A percentile compares a stretch with the other conserved stretches of the same genome.
phyloP scores from a whole-genome alignment of 1,140 invertebrate genomes.

The Chironomus striatipennis region DNA sequence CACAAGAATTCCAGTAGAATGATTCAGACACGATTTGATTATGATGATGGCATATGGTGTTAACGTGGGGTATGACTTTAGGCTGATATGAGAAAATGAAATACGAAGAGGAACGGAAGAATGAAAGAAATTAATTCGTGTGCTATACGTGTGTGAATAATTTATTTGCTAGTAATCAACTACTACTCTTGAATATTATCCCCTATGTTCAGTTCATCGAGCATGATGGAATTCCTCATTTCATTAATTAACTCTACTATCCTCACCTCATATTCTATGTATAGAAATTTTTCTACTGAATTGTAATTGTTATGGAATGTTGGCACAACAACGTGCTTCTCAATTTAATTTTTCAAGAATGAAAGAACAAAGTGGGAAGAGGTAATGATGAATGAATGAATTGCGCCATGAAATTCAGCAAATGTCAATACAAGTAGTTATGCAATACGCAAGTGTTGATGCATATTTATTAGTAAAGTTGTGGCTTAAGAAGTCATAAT shows the following conservation, averaged over 20 bases:
- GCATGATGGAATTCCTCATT: slow-evolving; percentile 5
- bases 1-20: slow-evolving; percentile 1
- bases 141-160: slow-evolving; percentile 1
- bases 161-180: background rate
- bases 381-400: no score
- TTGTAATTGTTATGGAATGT: no score
- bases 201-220: background rate
- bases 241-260: background rate
- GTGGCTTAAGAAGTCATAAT: no score
- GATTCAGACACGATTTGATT: background rate
- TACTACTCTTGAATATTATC: background rate
- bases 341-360: no score
- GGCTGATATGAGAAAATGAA: slow-evolving; percentile 12
- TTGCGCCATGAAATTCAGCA: no score
- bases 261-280: no score
- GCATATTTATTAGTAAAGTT: no score
- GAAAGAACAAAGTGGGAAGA: no score
- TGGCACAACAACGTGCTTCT: no score
- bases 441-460: no score
- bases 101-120: background rate
- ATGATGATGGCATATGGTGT: slow-evolving; percentile 16
- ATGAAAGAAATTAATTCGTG: slow-evolving; percentile 2
- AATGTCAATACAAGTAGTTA: no score
- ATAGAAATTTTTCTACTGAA: no score
- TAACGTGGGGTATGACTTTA: slow-evolving; percentile 11